Evolutionary conservation across 2,113 vertebrate genomes (phyloP), one percentile per base, ranked within the genome.

Genomic region (Merops nubicus): DNA sequence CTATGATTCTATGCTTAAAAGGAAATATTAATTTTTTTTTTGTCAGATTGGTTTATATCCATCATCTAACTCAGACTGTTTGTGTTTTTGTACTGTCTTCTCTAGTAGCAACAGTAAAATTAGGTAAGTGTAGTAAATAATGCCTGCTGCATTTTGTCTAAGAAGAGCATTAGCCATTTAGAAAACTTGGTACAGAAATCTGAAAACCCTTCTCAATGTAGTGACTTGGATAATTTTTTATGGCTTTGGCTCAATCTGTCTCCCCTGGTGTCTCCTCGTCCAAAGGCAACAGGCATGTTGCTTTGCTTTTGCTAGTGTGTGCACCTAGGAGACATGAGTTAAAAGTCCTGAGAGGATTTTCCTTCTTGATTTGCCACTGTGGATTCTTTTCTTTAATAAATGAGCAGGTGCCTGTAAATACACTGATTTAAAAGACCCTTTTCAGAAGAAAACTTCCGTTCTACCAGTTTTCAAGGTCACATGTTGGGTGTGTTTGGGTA

Each of bases 291-390:
- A 34, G 33, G 29, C 15, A 4, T 1, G 11, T 80, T 6, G 0
- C 63, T 60, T 64, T 45, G 50, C 43, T 92, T 45, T 42, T 57
- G 1, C 47, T 23, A 7, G 2, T 4, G 2, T 48, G 2, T 48
- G 45, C 51, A 38, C 5, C 63, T 50, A 12, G 60, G 60, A 69
- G 25, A 28, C 5, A 5, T 6, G 18, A 28, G 51, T 15, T 43
- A 26, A 9, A 56, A 17, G 15, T 0, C 40, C 4, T 29, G 38
- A 43, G 36, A 10, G 1, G 0, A 9, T 78, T 85, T 62, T 53
- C 43, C 3, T 8, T 17, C 70, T 60, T 40, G 13, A 33, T 63
- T 42, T 23, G n/a, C 47, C 12, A 15, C 38, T 69, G 21, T 40
- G 56, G 33, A 13, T 63, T 59, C 43, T 85, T 64, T 51, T 38